Evolutionary conservation across 2,888 invertebrate genomes (phyloP), one percentile per base, ranked within the genome.

Genomic region (Euplexia lucipara): DNA sequence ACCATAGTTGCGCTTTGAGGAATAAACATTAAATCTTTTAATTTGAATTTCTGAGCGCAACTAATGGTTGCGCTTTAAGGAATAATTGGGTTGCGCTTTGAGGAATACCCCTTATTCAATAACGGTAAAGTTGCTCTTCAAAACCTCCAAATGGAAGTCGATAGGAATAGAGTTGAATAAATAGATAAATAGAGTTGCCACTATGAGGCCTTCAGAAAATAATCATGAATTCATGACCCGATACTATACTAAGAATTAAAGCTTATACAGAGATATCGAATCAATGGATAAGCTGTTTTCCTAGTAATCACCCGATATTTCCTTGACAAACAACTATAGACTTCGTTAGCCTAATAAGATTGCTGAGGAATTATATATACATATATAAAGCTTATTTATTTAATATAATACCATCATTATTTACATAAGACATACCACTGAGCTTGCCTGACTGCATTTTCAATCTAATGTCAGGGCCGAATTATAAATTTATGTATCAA

Each of bases 391-490:
- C 18, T 41, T 41, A 34, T n/a, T 35, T 37, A 14, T 22, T 37
- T 18, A 10, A 37, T 22, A 18, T 22, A 18, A 22, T 20, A 30
- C 32, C 10, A 32, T 53, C 20, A 49, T 44, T 70, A 59, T 62
- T 73, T 45, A 70, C 37, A 42, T 45, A 39, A n/a, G 47, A 74
- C 44, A 45, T 42, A 54, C 49, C 10, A 45, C n/a, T 8, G 14
- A 60, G 60, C 51, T 61, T 8, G 62, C 14, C 12, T 5, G 68
- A 57, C 53, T 70, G 41, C 70, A 70, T 70, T 77, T 62, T 51
- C 57, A 60, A 45, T 39, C n/a, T 65, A 78, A 78, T 74, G 78
- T 74, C 78, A 79, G 35, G 78, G 70, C n/a, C 51, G 22, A 8
- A 44, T 32, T n/a, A 30, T 14, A 61, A 45, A 53, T 59, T 37